Percentiles rank a stretch among this genome's conserved stretches.
These are phyloP conservation scores for Eristalis tenax DNA, from an alignment of 2,888 invertebrate genomes.

Conservation along the genomic window DNA sequence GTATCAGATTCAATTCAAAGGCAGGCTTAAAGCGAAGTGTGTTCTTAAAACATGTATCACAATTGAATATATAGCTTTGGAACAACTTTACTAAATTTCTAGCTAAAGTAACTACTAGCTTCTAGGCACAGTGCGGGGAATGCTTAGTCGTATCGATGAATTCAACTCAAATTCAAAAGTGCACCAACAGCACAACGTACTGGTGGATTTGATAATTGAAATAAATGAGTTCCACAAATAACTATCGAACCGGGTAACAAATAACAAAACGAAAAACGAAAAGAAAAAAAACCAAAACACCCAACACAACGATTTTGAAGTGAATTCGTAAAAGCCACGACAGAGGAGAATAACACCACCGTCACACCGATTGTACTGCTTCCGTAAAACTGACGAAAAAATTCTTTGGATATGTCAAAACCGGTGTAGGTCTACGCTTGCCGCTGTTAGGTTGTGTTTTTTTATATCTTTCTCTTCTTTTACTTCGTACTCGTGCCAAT, in stretches of 20 bases:
- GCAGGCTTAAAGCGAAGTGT: constrained; percentile 36
- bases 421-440: constrained; percentile 71
- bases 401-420: constrained; percentile 70
- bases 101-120: constrained; percentile 9
- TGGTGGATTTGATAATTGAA: constrained; percentile 77
- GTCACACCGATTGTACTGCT: constrained; percentile 73
- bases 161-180: background rate
- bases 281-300: constrained; percentile 75
- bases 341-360: constrained; percentile 72
- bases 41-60: constrained; percentile 50
- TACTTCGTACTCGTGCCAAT: constrained; percentile 63
- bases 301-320: constrained; percentile 69
- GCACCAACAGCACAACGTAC: constrained; percentile 53
- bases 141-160: constrained; percentile 20
- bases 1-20: background rate
- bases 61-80: constrained; percentile 42
- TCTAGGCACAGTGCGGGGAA: constrained; percentile 60
- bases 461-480: constrained; percentile 54
- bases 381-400: constrained; percentile 75
- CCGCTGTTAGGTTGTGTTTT: constrained; percentile 38
- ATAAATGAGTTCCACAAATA: constrained; percentile 76
- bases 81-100: background rate
- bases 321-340: constrained; percentile 51
- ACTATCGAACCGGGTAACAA: constrained; percentile 19
- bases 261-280: constrained; percentile 10